Base-by-base conservation (phyloP, 2,113 vertebrate species). In the Prionailurus bengalensis region DNA sequence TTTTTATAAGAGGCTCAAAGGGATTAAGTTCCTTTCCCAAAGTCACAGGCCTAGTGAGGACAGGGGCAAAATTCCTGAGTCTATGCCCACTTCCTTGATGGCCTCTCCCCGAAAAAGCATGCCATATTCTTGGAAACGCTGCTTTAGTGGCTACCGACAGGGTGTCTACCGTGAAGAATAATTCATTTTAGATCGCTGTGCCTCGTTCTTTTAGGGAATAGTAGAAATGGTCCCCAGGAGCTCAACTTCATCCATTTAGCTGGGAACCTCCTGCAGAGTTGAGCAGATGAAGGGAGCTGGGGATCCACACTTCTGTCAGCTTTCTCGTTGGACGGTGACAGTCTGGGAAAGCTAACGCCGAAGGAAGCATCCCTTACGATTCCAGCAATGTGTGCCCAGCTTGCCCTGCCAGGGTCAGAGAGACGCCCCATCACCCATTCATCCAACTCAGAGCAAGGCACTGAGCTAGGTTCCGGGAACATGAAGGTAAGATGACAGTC, bases 81-180 rank as follows among this genome's bases (percentile, higher is more conserved):
- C 73, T 11, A 33, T 8, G 84, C n/a, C 21, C 12, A 51, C 29
- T 42, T 76, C 16, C 63, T 39, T 2, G 1, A 3, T 7, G 13
- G 13, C 29, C 15, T 23, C 76, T 6, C 48, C 48, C 79, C 33
- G 90, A 73, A 70, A 74, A 91, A 81, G 10, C 14, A 3, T 13
- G 10, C 8, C 51, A 0, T 2, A 1, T 66, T 33, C 23, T 63
- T 19, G 1, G 36, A 71, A 48, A 76, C 1, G 0, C 58, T 2
- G 7, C 42, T 6, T 23, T 31, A 2, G 39, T 0, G 2, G 36
- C 55, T 55, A 53, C 91, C 36, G 23, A 55, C 33, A 3, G 11
- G 5, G 45, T 5, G 45, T 87, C 48, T 29, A 19, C 74, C 3
- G 31, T 1, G 14, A n/a, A 39, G 71, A 63, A 61, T 45, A 21